Base-by-base conservation (phyloP, 2,113 vertebrate species). In the Chamaetylas fuelleborni region DNA sequence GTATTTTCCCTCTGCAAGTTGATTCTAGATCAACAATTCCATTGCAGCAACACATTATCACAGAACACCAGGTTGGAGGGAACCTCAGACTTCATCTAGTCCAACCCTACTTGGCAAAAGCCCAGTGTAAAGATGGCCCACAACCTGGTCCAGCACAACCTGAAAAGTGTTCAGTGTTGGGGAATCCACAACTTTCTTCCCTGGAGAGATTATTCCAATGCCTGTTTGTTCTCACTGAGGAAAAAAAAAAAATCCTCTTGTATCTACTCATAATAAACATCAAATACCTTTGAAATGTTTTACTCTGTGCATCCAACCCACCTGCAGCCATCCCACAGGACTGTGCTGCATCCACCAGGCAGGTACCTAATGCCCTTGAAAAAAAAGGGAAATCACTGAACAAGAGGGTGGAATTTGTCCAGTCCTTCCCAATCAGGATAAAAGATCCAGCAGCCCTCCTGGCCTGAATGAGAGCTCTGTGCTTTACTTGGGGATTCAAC, bases 241-340 rank as follows among this genome's bases (percentile, higher is more conserved):
- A 12, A 65, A 57, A 45, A 71, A 76, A 43, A 45, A 28, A 38
- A 9, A 3, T 11, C 5, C 6, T 54, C n/a, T 48, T 61, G 8
- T 22, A 53, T 34, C n/a, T 67, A 54, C 14, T 73, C 26, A 33
- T 34, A 74, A 40, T 24, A 54, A 56, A 54, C 29, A 67, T 0
- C 16, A 54, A 50, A 6, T 28, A 40, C 3, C 9, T 38, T 20
- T 15, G 3, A 36, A 42, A 36, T 16, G 6, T 48, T 67, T 50
- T 13, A 18, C 26, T 78, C 33, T 20, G 40, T 19, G 15, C 38
- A 42, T 24, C 42, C 51, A n/a, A 51, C 20, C n/a, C 19, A 56
- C 57, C 38, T 8, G 23, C 4, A 42, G 45, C 40, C 57, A 24
- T 17, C 22, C 51, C 58, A 60, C 53, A 50, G 43, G 0, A 0